These are phyloP conservation scores for Acholoe squamosa DNA, from an alignment of 2,888 invertebrate species.

Conservation along the genomic window DNA sequence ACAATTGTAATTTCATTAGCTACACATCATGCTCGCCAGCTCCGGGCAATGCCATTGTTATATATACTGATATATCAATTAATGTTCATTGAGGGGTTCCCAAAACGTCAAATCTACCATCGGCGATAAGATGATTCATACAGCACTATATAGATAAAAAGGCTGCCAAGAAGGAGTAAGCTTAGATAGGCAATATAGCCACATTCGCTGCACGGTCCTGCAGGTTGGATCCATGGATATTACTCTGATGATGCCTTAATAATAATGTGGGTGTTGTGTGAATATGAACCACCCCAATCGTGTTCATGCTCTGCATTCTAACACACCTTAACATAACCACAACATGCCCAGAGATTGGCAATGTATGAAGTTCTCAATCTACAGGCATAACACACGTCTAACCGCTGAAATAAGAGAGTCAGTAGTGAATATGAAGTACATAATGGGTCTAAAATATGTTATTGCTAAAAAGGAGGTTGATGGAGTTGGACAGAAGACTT, in stretches of 20 bases:
- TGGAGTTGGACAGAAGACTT: neutral
- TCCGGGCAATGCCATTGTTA: too few relatives aligned
- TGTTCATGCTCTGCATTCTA: conserved; percentile 8
- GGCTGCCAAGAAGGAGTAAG: neutral
- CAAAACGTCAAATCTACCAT: too few relatives aligned
- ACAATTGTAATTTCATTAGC: too few relatives aligned
- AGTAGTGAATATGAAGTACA: too few relatives aligned
- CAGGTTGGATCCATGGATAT: neutral
- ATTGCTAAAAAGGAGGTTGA: neutral
- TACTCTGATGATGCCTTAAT: neutral
- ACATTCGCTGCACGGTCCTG: neutral
- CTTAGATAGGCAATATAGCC: neutral
- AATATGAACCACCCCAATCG: neutral
- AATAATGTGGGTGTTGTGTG: neutral
- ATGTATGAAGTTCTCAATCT: neutral
- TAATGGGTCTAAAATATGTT: too few relatives aligned
- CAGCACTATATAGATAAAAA: too few relatives aligned
- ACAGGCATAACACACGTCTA: neutral
- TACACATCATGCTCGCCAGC: too few relatives aligned
- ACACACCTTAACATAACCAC: neutral
- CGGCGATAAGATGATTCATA: too few relatives aligned
- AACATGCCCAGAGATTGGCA: neutral
- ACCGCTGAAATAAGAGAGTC: too few relatives aligned
- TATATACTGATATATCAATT: too few relatives aligned
- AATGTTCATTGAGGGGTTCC: too few relatives aligned